phyloP scores from a whole-genome alignment of 2,113 vertebrate genomes.

The Diglossa brunneiventris region DNA sequence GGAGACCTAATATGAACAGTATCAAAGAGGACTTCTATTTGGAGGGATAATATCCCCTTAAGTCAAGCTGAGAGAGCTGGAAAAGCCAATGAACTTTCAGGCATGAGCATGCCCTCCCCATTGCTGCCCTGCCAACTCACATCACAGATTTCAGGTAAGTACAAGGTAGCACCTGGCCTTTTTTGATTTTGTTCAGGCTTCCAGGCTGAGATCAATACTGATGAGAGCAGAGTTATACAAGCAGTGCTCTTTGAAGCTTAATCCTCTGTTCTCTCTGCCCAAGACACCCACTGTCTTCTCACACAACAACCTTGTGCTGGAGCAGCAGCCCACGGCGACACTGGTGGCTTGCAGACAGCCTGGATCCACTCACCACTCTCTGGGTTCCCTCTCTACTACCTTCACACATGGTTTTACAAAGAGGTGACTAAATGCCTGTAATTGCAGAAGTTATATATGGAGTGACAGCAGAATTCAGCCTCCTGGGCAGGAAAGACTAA shows the following conservation, averaged over 20 bases:
- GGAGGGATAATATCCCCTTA: not conserved
- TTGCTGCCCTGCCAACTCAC: not conserved
- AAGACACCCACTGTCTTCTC: not conserved
- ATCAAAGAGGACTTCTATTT: not conserved
- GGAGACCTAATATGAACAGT: not conserved
- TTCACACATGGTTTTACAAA: not conserved
- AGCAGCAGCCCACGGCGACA: not conserved
- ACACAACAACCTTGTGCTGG: accelerated
- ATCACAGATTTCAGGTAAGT: not conserved
- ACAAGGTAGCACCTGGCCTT: not conserved
- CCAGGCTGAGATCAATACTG: not conserved
- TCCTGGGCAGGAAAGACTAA: not conserved
- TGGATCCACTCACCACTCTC: accelerated
- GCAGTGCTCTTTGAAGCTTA: not conserved
- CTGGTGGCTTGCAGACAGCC: not conserved
- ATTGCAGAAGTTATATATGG: not conserved
- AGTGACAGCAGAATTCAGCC: not conserved
- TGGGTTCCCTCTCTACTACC: not conserved
- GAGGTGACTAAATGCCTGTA: not conserved
- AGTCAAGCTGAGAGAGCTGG: not conserved
- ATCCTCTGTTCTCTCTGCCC: not conserved
- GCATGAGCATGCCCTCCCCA: not conserved
- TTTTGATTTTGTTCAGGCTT: not conserved
- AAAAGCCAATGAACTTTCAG: not conserved
- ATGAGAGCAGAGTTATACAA: not conserved